Percentiles rank a stretch among this genome's conserved stretches.
phyloP scores from a whole-genome alignment of 2,797 vertebrate genomes.

The Crypturellus tataupa region DNA sequence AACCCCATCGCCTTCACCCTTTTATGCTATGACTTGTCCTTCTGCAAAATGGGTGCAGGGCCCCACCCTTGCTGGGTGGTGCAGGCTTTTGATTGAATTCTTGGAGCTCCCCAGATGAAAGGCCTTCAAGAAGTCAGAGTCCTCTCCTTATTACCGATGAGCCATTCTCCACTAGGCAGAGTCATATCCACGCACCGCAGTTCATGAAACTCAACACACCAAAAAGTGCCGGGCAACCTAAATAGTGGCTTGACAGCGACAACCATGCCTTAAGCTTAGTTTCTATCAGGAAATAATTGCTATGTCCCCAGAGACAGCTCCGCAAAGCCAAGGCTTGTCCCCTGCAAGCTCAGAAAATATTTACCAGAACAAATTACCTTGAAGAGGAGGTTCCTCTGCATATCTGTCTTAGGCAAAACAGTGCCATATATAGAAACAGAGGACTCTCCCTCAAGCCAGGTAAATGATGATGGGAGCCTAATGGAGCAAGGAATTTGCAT shows the following conservation, averaged over 20 bases:
- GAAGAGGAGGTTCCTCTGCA: slow-evolving; percentile 57
- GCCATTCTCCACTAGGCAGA: background rate
- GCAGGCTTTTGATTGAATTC: slow-evolving; percentile 25
- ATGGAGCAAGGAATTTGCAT: background rate
- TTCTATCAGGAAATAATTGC: background rate
- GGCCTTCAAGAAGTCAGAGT: background rate
- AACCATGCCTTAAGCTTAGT: background rate
- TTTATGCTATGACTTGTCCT: slow-evolving; percentile 16
- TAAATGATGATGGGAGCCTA: background rate
- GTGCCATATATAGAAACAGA: slow-evolving; percentile 56
- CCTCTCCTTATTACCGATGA: background rate
- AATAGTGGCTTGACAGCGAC: background rate
- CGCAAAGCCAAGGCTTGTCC: background rate
- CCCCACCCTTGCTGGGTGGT: slow-evolving; percentile 46
- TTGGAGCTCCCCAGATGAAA: slow-evolving; percentile 58
- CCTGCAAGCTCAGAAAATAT: background rate
- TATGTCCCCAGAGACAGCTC: background rate
- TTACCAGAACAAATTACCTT: background rate
- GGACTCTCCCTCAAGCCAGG: slow-evolving; percentile 52
- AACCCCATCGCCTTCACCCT: background rate
- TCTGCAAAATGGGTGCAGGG: background rate
- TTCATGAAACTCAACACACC: background rate
- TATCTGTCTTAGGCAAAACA: slow-evolving; percentile 68
- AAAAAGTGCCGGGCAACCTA: background rate
- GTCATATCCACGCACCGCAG: background rate